Base-by-base conservation (phyloP, 2,797 vertebrate species). In the Bufotes viridis region DNA sequence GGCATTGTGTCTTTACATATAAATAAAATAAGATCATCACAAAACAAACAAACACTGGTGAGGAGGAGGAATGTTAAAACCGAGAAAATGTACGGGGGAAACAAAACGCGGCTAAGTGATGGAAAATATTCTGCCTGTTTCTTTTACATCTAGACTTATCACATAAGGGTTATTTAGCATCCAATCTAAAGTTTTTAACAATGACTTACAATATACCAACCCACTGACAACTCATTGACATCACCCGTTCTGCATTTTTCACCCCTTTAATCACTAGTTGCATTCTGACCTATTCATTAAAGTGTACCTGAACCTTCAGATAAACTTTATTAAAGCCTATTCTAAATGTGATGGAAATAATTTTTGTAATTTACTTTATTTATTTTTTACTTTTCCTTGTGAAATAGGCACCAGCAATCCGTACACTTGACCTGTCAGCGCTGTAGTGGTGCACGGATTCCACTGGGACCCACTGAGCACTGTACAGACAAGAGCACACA, bases 1-100 rank as follows among this genome's bases (percentile, higher is more conserved):
- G 55, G 82, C 78, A 22, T 42, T 55, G 78, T 82, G 0, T 88
- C 76, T 81, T 81, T 78, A 85, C 65, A 81, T 81, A 88, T 81
- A 85, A 81, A n/a, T 89, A 63, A 87, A 82, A 82, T 74, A 57
- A 85, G 55, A 81, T 61, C 85, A 85, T 78, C 81, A 81, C 82
- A 88, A 80, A 88, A 84, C 61, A 84, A 79, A 88, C 57, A 81
- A 85, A 83, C 61, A 78, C 74, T 81, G 82, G 74, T 63, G 78
- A 78, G 76, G 76, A n/a, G 87, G 63, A 80, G 75, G 82, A 88
- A 57, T 34, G 65, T 51, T 15, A 58, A 67, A 87, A 69, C 60
- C 61, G 87, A 79, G 76, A 72, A 78, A 78, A 65, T 85, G 84
- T 55, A 72, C 78, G 84, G 60, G 74, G 78, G 26, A 65, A 20